These are phyloP conservation scores for Drosophila biarmipes DNA, from an alignment of 1,140 invertebrate species.

Conservation along the genomic window DNA sequence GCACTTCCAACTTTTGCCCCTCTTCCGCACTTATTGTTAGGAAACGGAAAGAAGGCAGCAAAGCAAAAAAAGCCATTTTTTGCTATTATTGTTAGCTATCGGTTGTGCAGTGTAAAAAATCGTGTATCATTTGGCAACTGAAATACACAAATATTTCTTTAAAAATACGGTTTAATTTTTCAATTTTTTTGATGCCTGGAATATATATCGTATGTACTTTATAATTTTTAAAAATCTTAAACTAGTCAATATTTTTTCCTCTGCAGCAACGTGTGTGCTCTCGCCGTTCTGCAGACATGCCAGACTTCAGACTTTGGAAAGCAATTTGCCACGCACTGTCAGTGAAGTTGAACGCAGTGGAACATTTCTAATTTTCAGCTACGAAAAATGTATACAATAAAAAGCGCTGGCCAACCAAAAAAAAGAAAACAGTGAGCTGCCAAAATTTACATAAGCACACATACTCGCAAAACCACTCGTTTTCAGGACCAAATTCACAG, in stretches of 20 bases:
- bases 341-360: constrained; percentile 80
- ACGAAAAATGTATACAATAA: constrained; percentile 79
- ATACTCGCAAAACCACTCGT: constrained; percentile 3
- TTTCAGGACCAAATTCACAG: constrained; percentile 45
- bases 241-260: background rate
- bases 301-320: constrained; percentile 77
- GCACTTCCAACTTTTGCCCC: constrained; percentile 8
- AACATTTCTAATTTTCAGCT: constrained; percentile 83
- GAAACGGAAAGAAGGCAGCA: constrained; percentile 64
- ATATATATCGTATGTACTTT: background rate
- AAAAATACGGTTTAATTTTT: background rate
- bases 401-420: constrained; percentile 55
- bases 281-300: constrained; percentile 17
- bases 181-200: background rate
- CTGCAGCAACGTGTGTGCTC: constrained; percentile 27
- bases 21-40: constrained; percentile 59
- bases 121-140: no score
- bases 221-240: background rate
- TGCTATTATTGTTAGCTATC: constrained; percentile 76
- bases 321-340: constrained; percentile 82
- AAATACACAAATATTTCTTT: background rate
- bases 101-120: constrained; percentile 29
- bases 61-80: constrained; percentile 58
- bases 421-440: constrained; percentile 15
- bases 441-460: constrained; percentile 49